These are phyloP conservation scores for Drosophila macrospina DNA, from an alignment of 2,888 invertebrate genomes.

Conservation along the genomic window DNA sequence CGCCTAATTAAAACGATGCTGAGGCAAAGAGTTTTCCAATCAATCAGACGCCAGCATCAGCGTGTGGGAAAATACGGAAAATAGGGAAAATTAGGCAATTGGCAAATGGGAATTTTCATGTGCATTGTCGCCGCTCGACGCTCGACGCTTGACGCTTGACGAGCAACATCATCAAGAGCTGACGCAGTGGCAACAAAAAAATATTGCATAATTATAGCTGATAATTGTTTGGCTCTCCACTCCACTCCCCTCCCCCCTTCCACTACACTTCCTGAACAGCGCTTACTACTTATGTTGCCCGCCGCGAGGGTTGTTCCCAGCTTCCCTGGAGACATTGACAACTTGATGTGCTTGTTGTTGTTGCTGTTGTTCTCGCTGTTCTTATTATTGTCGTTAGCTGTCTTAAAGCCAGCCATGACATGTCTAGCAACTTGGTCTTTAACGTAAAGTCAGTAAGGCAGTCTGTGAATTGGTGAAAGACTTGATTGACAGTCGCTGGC, in stretches of 20 bases:
- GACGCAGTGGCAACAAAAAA: conserved; percentile 19
- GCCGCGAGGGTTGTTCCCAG: conserved; percentile 62
- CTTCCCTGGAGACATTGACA: conserved; percentile 64
- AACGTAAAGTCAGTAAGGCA: conserved; percentile 77
- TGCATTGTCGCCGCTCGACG: conserved; percentile 32
- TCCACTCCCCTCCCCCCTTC: too few species aligned
- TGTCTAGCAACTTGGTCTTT: conserved; percentile 41
- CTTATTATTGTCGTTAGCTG: conserved; percentile 37
- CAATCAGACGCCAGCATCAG: conserved; percentile 69
- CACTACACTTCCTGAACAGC: too few species aligned
- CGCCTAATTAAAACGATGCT: conserved; percentile 71
- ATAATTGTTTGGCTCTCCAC: conserved; percentile 61
- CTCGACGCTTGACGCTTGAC: too few species aligned
- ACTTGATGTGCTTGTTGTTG: conserved; percentile 61
- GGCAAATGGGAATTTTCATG: conserved; percentile 60
- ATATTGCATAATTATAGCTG: conserved; percentile 78
- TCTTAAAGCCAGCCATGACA: conserved; percentile 76
- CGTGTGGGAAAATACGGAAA: conserved; percentile 66
- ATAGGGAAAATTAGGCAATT: conserved; percentile 80
- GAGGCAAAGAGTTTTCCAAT: conserved; percentile 71
- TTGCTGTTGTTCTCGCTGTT: conserved; percentile 45
- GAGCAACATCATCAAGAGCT: conserved; percentile 10
- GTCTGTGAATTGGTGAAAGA: conserved; percentile 52
- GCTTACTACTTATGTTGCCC: conserved; percentile 8
- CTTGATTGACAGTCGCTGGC: conserved; percentile 76